A percentile compares a stretch with the other conserved stretches of the same genome.
These are phyloP conservation scores for Mesorhabditis spiculigera DNA, from an alignment of 2,888 invertebrate species.

Conservation along the genomic window DNA sequence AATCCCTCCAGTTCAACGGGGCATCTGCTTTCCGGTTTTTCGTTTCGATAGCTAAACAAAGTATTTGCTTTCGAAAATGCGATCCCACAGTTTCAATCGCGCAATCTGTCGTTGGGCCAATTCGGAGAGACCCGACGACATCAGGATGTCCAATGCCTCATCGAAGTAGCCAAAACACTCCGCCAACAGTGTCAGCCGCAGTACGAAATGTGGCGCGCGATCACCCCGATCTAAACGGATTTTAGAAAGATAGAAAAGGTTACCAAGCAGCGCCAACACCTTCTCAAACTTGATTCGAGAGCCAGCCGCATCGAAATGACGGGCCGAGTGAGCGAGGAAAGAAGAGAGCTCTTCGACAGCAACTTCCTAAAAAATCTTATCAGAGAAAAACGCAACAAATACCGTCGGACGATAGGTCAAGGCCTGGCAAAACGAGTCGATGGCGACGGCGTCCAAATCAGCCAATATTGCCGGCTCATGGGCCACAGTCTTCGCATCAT, in stretches of 20 bases:
- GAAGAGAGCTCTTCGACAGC: not conserved
- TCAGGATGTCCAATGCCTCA: slow-evolving; percentile 21
- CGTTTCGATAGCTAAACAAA: not conserved
- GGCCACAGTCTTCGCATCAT: not conserved
- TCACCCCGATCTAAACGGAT: not conserved
- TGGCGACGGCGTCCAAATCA: not conserved
- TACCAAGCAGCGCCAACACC: slow-evolving; percentile 22
- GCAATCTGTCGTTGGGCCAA: not conserved
- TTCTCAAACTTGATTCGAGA: slow-evolving; percentile 20
- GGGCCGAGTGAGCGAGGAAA: not conserved
- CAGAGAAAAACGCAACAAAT: not conserved
- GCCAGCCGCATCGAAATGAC: not conserved
- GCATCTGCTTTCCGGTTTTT: not conserved
- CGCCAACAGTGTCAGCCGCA: slow-evolving; percentile 26
- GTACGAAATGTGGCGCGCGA: slow-evolving; percentile 9
- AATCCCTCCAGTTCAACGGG: not conserved
- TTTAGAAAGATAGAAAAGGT: not conserved
- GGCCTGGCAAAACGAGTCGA: not conserved
- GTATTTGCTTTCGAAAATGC: too few species aligned
- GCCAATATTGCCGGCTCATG: not conserved
- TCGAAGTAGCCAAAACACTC: slow-evolving; percentile 33
- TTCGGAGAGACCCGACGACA: not conserved
- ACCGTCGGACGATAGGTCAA: not conserved
- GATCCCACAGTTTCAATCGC: not conserved
- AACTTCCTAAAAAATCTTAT: not conserved